phyloP scores from a whole-genome alignment of 2,113 vertebrate genomes.

The Gorsachius goisagi region DNA sequence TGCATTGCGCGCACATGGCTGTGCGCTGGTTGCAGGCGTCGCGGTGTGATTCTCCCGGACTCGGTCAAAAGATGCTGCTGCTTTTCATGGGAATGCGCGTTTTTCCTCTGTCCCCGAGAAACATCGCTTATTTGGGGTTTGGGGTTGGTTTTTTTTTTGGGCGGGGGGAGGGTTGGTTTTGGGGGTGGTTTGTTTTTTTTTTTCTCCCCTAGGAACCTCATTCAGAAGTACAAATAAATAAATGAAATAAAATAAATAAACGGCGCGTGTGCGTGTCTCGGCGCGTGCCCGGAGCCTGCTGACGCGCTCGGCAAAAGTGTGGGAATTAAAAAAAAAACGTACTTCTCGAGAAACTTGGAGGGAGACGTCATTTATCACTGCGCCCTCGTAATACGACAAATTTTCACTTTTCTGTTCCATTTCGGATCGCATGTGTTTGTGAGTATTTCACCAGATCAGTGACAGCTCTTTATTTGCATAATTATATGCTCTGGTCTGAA shows the following conservation, averaged over 20 bases:
- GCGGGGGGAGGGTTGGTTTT: too few species aligned
- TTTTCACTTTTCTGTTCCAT: constrained; percentile 76
- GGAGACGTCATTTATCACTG: constrained; percentile 59
- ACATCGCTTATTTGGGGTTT: background rate
- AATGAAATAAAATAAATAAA: too few species aligned
- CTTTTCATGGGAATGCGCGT: background rate
- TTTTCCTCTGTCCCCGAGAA: background rate
- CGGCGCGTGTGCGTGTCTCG: too few species aligned
- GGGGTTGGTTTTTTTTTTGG: background rate
- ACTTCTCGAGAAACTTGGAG: constrained; percentile 59
- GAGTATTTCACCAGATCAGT: constrained; percentile 94
- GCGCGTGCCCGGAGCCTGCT: background rate
- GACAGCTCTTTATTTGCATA: constrained; percentile 99
- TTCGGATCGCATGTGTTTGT: constrained; percentile 80
- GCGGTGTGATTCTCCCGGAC: background rate
- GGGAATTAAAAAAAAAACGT: too few species aligned
- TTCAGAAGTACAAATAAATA: background rate
- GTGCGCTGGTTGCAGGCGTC: background rate
- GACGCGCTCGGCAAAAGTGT: too few species aligned
- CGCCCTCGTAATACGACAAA: constrained; percentile 42
- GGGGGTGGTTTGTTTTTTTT: background rate
- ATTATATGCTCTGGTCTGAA: constrained; percentile 99
- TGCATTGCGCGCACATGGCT: background rate
- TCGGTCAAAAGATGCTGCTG: background rate
- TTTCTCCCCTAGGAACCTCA: background rate